phyloP scores from a whole-genome alignment of 2,888 invertebrate species.

The Coelogynopora nodosa region DNA sequence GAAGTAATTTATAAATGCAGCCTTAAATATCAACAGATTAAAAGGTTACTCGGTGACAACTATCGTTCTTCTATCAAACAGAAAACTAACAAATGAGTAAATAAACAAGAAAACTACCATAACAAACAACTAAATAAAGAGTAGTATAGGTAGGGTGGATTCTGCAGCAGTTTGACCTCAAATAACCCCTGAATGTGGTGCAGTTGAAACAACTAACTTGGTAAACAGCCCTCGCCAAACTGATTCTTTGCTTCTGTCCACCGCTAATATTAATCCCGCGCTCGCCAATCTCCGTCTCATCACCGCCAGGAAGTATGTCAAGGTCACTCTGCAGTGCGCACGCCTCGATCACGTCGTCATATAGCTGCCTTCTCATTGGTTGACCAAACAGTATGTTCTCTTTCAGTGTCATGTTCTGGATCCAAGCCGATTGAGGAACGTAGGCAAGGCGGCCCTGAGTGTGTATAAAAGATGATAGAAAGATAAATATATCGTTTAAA shows the following conservation, averaged over 20 bases:
- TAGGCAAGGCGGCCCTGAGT: slow-evolving; percentile 42
- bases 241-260: slow-evolving; percentile 62
- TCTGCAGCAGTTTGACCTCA: too few species aligned
- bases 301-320: slow-evolving; percentile 47
- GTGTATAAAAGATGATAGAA: not conserved
- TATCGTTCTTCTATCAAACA: too few species aligned
- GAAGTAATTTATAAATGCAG: too few species aligned
- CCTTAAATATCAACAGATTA: too few species aligned
- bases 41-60: too few species aligned
- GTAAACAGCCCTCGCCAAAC: slow-evolving; percentile 52
- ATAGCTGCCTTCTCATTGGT: slow-evolving; percentile 52
- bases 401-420: slow-evolving; percentile 47
- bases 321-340: slow-evolving; percentile 48
- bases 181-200: too few species aligned
- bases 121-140: too few species aligned
- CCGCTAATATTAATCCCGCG: slow-evolving; percentile 62
- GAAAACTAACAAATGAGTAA: too few species aligned
- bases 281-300: slow-evolving; percentile 51
- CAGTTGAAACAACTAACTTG: slow-evolving; percentile 67
- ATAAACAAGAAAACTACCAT: too few species aligned
- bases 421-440: slow-evolving; percentile 47
- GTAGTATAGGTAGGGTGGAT: too few species aligned
- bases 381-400: slow-evolving; percentile 49
- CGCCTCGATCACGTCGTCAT: slow-evolving; percentile 46
- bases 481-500: too few species aligned